Evolutionary conservation across 2,797 vertebrate species (phyloP), one percentile per base, ranked within the genome.

Genomic region (Acanthopagrus latus): DNA sequence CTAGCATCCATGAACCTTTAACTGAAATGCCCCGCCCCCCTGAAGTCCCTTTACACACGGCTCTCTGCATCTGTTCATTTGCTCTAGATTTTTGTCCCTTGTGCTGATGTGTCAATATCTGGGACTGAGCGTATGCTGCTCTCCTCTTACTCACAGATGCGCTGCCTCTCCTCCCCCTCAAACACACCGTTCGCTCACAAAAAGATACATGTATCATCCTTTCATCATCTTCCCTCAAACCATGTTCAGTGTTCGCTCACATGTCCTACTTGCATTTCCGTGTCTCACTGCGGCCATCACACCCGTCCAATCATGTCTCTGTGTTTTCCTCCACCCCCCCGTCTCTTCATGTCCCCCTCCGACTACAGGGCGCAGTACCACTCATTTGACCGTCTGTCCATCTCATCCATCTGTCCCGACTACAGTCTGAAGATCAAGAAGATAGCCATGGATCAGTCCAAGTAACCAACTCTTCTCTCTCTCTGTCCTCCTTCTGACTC

Each of bases 361-460:
- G 57, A 72, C 86, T 88, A 82, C 94, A 95, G 94, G 93, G 78
- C 66, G 76, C 94, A 88, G 91, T 92, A 92, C 90, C 92, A 90
- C 87, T 95, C 94, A 93, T 95, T 93, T 88, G 94, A 95, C 75
- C 93, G 94, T 92, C 91, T 95, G 88, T 95, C 94, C 85, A 93
- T 95, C 86, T 94, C 94, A 86, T 94, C 95, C 88, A 87, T 95
- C 83, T 95, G 92, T 94, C 93, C 95, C 23, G 94, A 95, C 94
- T 94, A 94, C 94, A 94, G 93, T 85, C 83, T 94, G 93, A 95
- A 94, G 94, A 93, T 94, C 80, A 94, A 93, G 89, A 94, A 91
- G 90, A 94, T 94, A 87, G 78, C 93, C 83, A 62, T 92, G 91
- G 94, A 95, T 86, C 95, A 94, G 90, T 93, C 94, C 74, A 95